phyloP scores from a whole-genome alignment of 2,888 invertebrate genomes.

The Smittia aterrima region DNA sequence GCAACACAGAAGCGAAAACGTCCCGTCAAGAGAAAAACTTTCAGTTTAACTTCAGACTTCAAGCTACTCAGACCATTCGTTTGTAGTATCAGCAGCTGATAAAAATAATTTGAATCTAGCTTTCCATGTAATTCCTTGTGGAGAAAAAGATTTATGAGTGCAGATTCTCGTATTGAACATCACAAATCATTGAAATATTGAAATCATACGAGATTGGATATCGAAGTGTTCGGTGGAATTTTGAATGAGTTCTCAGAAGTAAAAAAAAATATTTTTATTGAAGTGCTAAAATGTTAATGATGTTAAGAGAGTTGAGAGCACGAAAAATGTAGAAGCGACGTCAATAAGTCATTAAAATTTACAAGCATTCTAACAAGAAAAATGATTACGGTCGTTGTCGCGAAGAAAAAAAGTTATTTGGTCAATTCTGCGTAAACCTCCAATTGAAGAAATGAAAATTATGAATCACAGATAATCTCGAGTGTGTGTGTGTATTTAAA shows the following conservation, averaged over 20 bases:
- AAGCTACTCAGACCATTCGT: neutral
- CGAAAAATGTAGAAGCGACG: too few species aligned
- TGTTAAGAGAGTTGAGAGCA: neutral
- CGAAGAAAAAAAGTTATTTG: too few species aligned
- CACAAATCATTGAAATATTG: neutral
- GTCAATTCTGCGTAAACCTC: neutral
- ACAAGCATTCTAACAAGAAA: neutral
- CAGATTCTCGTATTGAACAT: neutral
- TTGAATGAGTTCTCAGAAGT: too few species aligned
- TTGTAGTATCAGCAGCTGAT: neutral
- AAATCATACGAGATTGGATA: neutral
- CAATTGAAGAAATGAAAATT: neutral
- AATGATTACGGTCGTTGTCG: neutral
- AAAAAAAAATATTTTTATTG: neutral
- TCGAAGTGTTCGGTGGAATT: too few species aligned
- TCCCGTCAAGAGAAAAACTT: neutral
- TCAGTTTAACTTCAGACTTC: neutral
- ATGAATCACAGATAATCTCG: neutral
- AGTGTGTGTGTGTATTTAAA: neutral
- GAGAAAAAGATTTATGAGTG: neutral
- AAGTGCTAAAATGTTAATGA: neutral
- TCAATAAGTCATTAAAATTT: neutral
- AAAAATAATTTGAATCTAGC: neutral
- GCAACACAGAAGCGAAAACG: neutral
- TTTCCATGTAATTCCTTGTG: neutral